Evolutionary conservation across 2,113 vertebrate genomes (phyloP), one percentile per base, ranked within the genome.

Genomic region (Chaetura pelagica): DNA sequence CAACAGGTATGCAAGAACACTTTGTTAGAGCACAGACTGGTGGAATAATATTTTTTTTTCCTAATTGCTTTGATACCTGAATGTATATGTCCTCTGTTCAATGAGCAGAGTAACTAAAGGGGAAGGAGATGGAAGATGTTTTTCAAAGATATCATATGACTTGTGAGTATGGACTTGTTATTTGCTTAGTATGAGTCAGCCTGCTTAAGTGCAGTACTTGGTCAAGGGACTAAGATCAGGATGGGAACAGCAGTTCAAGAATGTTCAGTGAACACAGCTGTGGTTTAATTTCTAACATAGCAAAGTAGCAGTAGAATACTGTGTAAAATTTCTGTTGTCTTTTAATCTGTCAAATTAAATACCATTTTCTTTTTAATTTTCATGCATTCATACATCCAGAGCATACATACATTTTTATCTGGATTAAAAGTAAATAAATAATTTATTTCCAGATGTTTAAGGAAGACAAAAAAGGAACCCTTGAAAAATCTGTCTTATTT

Each of bases 131-230:
- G 4, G 7, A 71, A 62, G 32, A 38, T 4, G 3, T 68, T 24
- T 44, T 32, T 55, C 38, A 38, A 35, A 16, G 0, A 15, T 63
- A 38, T 6, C 5, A 46, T 10, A n/a, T 2, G 12, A 23, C 34
- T 64, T 81, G 9, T 15, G 24, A 81, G 35, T 85, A 26, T 35
- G 64, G 30, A 49, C 30, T 90, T 59, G 7, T 69, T 82, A 51
- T 55, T 76, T 77, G 55, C 12, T 69, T 84, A 74, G 26, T 34
- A 18, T 81, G 49, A 81, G 26, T 66, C 69, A 84, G 20, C 18
- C 12, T 57, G 8, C 13, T 74, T 64, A 55, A 7, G 8, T 51
- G 34, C 27, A 12, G 51, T 84, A 52, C 44, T 63, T 20, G 40
- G 40, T 32, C 20, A 52, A 61, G 46, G 4, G 7, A 38, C 6